A percentile compares a stretch with the other conserved stretches of the same genome.
Conservation (phyloP, 1,140 invertebrate genomes). For the Copidosoma floridanum region DNA sequence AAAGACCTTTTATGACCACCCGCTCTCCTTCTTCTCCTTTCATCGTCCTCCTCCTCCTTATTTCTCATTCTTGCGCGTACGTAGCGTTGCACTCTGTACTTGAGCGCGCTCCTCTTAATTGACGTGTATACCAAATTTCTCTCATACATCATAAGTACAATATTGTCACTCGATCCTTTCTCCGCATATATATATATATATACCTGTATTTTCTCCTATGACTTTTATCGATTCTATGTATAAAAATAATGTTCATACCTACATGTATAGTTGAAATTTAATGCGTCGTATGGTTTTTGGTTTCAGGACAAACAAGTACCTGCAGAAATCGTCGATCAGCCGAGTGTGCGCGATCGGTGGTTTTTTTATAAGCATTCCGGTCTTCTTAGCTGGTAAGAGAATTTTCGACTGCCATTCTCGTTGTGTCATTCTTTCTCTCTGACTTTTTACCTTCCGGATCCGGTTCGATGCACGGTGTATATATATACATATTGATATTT, state of each 20-base stretch:
- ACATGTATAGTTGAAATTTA: not conserved
- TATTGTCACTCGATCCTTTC: constrained; percentile 27
- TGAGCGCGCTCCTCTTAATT: no score
- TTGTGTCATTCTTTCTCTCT: no score
- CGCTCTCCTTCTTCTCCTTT: constrained; percentile 44
- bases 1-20: constrained; percentile 40
- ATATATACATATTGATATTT: no score
- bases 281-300: constrained; percentile 38
- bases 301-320: constrained; percentile 85
- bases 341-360: constrained; percentile 88
- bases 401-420: not conserved
- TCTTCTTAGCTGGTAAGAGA: constrained; percentile 82
- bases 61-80: no score
- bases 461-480: no score
- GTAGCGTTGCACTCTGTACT: no score
- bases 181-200: not conserved
- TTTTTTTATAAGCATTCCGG: constrained; percentile 91
- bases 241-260: not conserved
- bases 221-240: no score
- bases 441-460: no score
- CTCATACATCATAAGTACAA: no score
- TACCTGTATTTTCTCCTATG: not conserved
- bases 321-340: constrained; percentile 85
- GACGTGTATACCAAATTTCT: no score
- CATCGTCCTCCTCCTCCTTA: no score